phyloP scores from a whole-genome alignment of 2,113 vertebrate genomes.

The Lepus americanus region DNA sequence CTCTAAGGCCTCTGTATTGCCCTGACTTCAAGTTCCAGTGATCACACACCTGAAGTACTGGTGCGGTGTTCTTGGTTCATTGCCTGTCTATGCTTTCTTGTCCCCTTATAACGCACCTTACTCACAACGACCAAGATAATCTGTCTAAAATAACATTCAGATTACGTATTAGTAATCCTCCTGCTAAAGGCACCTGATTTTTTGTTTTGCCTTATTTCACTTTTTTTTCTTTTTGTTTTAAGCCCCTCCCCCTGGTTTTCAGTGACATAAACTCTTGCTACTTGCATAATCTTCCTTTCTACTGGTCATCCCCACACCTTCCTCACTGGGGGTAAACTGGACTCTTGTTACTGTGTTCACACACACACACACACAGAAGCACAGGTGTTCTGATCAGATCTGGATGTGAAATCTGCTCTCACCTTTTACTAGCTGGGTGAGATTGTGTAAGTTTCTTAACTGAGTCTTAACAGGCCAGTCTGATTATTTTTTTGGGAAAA shows the following conservation, averaged over 20 bases:
- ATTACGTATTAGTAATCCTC: not conserved
- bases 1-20: not conserved
- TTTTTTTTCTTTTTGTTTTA: not conserved
- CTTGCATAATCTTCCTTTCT: not conserved
- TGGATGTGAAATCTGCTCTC: not conserved
- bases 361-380: not conserved
- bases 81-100: not conserved
- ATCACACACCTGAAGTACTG: not conserved
- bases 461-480: not conserved
- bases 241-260: not conserved
- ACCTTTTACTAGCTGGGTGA: not conserved
- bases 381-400: not conserved
- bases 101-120: not conserved
- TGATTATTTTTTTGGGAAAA: not conserved
- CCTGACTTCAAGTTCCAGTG: not conserved
- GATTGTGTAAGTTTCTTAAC: not conserved
- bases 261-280: not conserved
- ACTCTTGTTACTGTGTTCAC: not conserved
- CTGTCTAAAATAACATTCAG: constrained; percentile 29
- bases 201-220: constrained; percentile 23
- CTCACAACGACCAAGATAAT: not conserved
- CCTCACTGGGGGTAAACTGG: not conserved
- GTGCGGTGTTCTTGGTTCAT: not conserved
- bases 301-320: not conserved
- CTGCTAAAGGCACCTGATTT: not conserved